phyloP scores from a whole-genome alignment of 1,140 invertebrate genomes.

The Cardiocondyla obscurior region DNA sequence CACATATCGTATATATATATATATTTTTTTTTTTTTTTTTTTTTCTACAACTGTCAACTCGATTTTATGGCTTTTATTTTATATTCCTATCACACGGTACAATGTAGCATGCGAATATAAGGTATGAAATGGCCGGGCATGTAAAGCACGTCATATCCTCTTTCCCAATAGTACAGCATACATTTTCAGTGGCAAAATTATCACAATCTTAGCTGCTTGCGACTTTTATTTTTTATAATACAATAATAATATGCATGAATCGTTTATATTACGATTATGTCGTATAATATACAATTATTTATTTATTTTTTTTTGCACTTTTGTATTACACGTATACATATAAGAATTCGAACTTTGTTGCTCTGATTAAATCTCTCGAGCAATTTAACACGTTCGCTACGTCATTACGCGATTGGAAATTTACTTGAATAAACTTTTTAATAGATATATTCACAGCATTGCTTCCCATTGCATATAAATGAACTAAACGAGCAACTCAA shows the following conservation, averaged over 20 bases:
- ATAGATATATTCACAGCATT: too few relatives aligned
- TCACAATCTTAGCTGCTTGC: slow-evolving; percentile 45
- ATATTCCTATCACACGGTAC: slow-evolving; percentile 28
- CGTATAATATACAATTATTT: not conserved
- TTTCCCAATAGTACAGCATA: slow-evolving; percentile 32
- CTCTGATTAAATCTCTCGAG: not conserved
- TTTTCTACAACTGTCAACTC: slow-evolving; percentile 5
- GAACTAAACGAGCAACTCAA: too few relatives aligned
- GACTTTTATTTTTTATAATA: slow-evolving; percentile 35
- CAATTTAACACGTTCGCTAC: too few relatives aligned
- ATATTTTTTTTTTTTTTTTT: slow-evolving; percentile 22
- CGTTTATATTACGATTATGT: slow-evolving; percentile 21
- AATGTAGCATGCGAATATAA: slow-evolving; percentile 46
- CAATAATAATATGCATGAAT: slow-evolving; percentile 54
- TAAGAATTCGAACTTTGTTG: slow-evolving; percentile 27
- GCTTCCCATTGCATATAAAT: too few relatives aligned
- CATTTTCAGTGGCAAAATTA: slow-evolving; percentile 11
- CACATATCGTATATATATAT: too few relatives aligned
- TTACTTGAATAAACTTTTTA: too few relatives aligned
- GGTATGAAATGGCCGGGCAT: slow-evolving; percentile 42
- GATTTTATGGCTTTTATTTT: slow-evolving; percentile 42
- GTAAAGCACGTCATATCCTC: slow-evolving; percentile 41
- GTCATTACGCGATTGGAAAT: too few relatives aligned
- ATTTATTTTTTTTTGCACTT: slow-evolving; percentile 13
- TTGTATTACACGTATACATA: not conserved